Evolutionary conservation across 1,140 invertebrate species (phyloP), one percentile per base, ranked within the genome.

Genomic region (Calliphora vicina): DNA sequence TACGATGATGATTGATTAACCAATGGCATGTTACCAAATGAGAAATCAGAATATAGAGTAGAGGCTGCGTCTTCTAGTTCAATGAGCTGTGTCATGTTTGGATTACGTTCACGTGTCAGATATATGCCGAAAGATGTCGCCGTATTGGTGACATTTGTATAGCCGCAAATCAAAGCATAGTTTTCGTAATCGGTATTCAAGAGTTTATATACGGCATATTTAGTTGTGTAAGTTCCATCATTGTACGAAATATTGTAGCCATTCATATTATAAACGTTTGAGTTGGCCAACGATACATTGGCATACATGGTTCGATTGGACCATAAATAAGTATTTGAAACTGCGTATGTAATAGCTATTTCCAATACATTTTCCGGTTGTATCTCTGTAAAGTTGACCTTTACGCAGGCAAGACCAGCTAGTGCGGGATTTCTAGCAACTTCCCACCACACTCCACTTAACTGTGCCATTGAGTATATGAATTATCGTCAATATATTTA

Each of bases 251-350:
- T 83, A 13, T 87, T 87, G 23, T 83, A 89, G 9, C 85, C 86
- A 12, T 61, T 17, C 0, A 6, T 17, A 17, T 57, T 20, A 0
- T 73, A n/a, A n/a, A n/a, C 57, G 0, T 13, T 86, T 80, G n/a
- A n/a, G n/a, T n/a, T n/a, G n/a, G 0, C 9, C 15, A 83, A 80
- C 0, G 84, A 85, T 23, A 88, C 8, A 5, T 86, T 89, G 20
- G 88, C 83, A 27, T 86, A 87, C 87, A 89, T 89, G 26, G 86
- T 89, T 78, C 87, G 87, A 83, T 89, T 89, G 1, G 88, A 86
- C 86, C 86, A 88, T 0, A 87, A 88, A 82, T 85, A 89, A 1
- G 35, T 27, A 0, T 73, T 29, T 0, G 85, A 84, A 8, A 87
- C 85, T 15, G 84, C 85, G 67, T 89, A 88, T 3, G 86, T 88